Evolutionary conservation across 2,888 invertebrate species (phyloP).

Genomic region (Heliconius charithonia): DNA sequence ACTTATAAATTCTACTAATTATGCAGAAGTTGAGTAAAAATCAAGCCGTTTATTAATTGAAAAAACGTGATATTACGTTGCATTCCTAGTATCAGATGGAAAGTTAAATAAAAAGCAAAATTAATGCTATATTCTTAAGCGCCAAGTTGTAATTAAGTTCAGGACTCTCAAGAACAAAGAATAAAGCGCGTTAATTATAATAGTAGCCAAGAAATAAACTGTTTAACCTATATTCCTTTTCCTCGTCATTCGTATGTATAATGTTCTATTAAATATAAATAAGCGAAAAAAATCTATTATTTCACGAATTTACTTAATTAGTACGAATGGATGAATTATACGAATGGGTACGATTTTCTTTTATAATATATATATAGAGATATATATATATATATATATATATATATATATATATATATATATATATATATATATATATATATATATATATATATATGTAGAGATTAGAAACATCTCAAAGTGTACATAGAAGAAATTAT

Average conservation of each 20-base stretch:
- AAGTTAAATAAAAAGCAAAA: constrained; percentile 22
- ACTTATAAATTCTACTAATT: not conserved
- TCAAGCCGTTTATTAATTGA: not conserved
- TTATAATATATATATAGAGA: no score
- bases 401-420: no score
- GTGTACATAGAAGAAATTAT: no score
- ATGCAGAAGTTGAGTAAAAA: no score
- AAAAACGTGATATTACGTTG: constrained; percentile 5
- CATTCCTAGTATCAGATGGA: constrained; percentile 5
- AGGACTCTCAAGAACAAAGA: constrained; percentile 9
- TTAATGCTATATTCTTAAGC: constrained; percentile 18
- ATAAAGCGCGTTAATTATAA: constrained; percentile 16
- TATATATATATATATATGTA: no score
- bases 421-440: no score
- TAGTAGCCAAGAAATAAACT: constrained; percentile 19
- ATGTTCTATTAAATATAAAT: not conserved
- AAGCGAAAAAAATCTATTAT: not conserved
- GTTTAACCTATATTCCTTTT: constrained; percentile 1
- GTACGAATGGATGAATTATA: no score
- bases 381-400: no score
- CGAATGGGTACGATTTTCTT: no score
- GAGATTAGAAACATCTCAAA: no score
- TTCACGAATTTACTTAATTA: no score
- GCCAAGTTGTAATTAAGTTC: constrained; percentile 26
- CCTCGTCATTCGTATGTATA: not conserved